A percentile compares a stretch with the other conserved stretches of the same genome.
Evolutionary conservation across 2,797 vertebrate species (phyloP).

Genomic region (Sphenopsis melanotis): DNA sequence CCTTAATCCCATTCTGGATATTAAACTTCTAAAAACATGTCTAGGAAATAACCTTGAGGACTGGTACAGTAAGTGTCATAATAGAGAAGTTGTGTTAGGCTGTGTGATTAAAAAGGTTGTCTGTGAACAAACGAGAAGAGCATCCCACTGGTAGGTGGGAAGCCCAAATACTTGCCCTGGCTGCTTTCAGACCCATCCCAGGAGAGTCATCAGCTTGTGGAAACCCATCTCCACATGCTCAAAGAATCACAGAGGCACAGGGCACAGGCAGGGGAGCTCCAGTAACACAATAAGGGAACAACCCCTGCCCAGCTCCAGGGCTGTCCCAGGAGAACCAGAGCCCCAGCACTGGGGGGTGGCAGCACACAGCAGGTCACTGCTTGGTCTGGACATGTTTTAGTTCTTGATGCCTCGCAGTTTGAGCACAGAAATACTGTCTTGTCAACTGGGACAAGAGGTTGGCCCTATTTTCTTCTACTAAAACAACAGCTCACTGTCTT

Average conservation of each 20-base stretch:
- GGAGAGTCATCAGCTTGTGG: background rate
- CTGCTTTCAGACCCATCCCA: background rate
- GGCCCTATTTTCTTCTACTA: background rate
- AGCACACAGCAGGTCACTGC: fast-evolving
- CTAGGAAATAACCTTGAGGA: background rate
- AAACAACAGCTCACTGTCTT: background rate
- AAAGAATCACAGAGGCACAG: background rate
- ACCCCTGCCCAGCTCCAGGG: background rate
- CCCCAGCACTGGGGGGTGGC: background rate
- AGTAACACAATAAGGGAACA: background rate
- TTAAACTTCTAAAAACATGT: background rate
- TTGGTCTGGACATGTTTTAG: background rate
- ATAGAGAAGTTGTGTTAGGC: background rate
- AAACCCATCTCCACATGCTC: background rate
- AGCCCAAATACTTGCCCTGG: background rate
- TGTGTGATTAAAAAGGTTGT: background rate
- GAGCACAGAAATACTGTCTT: background rate
- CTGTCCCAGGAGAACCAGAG: background rate
- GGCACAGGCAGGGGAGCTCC: background rate
- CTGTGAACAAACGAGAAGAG: background rate
- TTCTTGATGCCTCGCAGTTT: background rate
- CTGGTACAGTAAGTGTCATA: background rate
- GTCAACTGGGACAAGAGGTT: fast-evolving
- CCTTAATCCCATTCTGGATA: background rate
- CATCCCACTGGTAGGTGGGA: background rate